Conservation (phyloP, 1,140 invertebrate species). For the Saccostrea glomerata region DNA sequence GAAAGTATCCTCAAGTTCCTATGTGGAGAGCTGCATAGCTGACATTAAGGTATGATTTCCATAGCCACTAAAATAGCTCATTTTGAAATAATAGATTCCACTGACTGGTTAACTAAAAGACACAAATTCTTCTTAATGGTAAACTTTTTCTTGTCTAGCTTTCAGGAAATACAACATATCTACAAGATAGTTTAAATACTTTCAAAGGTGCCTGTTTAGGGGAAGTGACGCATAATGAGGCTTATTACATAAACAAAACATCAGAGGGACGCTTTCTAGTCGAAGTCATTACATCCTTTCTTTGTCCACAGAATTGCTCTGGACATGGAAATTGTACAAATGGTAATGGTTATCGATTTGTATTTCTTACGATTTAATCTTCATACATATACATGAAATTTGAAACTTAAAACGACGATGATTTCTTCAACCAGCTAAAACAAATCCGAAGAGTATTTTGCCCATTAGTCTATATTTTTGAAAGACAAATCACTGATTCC, state of each 20-base stretch:
- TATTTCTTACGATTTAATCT: no score
- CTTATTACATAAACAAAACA: not conserved
- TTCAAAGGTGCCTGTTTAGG: not conserved
- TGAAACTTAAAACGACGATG: no score
- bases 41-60: not conserved
- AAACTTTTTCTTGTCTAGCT: not conserved
- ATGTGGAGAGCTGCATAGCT: not conserved
- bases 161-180: slow-evolving; percentile 20
- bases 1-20: not conserved
- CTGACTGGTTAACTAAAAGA: no score
- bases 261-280: not conserved
- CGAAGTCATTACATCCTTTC: not conserved
- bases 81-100: not conserved
- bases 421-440: no score
- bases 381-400: no score
- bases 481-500: no score
- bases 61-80: not conserved
- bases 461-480: no score
- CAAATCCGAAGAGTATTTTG: no score
- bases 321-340: not conserved
- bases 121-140: no score
- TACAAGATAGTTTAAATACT: not conserved
- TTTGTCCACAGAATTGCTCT: slow-evolving; percentile 12
- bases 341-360: not conserved
- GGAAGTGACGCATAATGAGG: slow-evolving; percentile 9